Conservation (phyloP, 1,140 invertebrate species). For the Pseudomyrmex dendroicus region DNA sequence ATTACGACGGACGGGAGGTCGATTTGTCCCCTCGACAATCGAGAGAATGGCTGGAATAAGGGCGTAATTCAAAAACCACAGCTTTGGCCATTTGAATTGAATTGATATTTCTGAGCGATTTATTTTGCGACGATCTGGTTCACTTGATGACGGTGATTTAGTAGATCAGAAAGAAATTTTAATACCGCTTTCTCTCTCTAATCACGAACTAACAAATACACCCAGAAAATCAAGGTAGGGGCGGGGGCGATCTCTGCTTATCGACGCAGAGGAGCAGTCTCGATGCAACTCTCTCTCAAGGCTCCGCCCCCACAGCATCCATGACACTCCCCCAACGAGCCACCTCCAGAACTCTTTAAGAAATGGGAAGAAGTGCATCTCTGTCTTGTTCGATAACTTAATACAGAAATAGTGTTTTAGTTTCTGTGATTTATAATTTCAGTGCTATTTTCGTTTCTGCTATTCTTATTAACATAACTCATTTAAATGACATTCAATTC, state of each 20-base stretch:
- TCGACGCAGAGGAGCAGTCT: slow-evolving; percentile 73
- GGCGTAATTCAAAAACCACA: slow-evolving; percentile 1
- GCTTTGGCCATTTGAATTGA: background rate
- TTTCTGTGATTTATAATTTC: background rate
- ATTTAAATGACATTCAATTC: background rate
- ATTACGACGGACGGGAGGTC: slow-evolving; percentile 14
- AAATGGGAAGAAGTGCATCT: slow-evolving; percentile 46
- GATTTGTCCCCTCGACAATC: background rate
- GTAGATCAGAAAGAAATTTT: background rate
- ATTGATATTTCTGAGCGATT: background rate
- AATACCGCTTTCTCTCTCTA: background rate
- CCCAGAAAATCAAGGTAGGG: slow-evolving; percentile 27
- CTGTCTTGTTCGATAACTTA: background rate
- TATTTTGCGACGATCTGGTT: background rate
- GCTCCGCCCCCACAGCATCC: slow-evolving; percentile 81
- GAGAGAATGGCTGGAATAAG: background rate
- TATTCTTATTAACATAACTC: background rate
- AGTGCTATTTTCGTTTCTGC: background rate
- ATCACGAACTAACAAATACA: background rate
- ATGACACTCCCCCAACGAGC: slow-evolving; percentile 77
- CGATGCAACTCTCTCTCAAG: slow-evolving; percentile 80
- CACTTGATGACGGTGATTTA: background rate
- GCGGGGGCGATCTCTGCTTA: slow-evolving; percentile 62
- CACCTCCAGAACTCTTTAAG: slow-evolving; percentile 69
- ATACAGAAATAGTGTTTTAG: too few species aligned